These are phyloP conservation scores for Lottia gigantea DNA, from an alignment of 2,888 invertebrate species.

Conservation along the genomic window DNA sequence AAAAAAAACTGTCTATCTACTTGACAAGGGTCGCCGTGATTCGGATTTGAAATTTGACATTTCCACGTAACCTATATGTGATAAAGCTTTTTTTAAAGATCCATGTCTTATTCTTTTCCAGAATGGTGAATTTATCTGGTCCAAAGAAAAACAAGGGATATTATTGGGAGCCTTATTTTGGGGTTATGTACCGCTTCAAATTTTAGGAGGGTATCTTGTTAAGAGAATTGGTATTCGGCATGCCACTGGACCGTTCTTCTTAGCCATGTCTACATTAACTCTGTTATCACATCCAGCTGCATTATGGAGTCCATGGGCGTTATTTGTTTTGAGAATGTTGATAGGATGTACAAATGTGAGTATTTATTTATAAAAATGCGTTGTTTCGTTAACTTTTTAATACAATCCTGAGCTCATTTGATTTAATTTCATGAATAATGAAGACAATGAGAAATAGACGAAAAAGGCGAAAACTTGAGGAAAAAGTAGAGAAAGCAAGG, in stretches of 20 bases:
- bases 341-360: constrained; percentile 50
- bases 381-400: no score
- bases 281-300: constrained; percentile 49
- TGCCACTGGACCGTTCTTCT: constrained; percentile 55
- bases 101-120: constrained; percentile 13
- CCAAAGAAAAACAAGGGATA: constrained; percentile 70
- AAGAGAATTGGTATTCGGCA: constrained; percentile 50
- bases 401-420: no score
- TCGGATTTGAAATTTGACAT: no score
- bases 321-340: constrained; percentile 44
- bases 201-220: constrained; percentile 55
- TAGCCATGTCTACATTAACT: constrained; percentile 41
- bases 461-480: no score
- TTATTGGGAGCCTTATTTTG: constrained; percentile 74
- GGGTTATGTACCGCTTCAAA: constrained; percentile 67
- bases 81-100: no score
- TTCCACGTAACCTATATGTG: no score
- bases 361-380: not conserved
- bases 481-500: no score
- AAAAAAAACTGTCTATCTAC: no score
- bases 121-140: constrained; percentile 71
- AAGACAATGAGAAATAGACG: no score
- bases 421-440: no score
- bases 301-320: constrained; percentile 30
- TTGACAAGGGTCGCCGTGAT: no score